These are phyloP conservation scores for Clarias gariepinus DNA, from an alignment of 2,113 vertebrate species.

Conservation along the genomic window DNA sequence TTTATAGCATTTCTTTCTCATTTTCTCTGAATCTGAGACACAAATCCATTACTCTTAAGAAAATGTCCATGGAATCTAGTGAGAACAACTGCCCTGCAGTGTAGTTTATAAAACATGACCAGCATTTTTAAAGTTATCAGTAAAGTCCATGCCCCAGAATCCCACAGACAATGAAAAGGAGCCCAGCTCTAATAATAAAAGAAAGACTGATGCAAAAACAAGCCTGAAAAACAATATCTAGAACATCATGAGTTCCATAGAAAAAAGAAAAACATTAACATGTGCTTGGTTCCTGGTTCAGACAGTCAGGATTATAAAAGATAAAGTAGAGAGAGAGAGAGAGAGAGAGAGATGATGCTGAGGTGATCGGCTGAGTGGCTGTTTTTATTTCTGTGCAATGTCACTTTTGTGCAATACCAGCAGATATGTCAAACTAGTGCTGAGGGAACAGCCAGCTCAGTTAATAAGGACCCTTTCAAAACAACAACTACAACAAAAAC, in stretches of 20 bases:
- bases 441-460: slow-evolving; percentile 37
- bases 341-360: slow-evolving; percentile 4
- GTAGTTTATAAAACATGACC: slow-evolving; percentile 73
- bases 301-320: slow-evolving; percentile 35
- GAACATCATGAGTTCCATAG: slow-evolving; percentile 47
- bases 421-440: slow-evolving; percentile 41
- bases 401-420: slow-evolving; percentile 55
- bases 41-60: slow-evolving; percentile 50
- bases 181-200: slow-evolving; percentile 82
- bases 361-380: slow-evolving; percentile 41
- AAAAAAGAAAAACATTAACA: slow-evolving; percentile 26
- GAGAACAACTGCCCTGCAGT: slow-evolving; percentile 74
- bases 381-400: slow-evolving; percentile 49
- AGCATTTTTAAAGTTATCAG: slow-evolving; percentile 66
- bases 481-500: background rate
- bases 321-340: background rate
- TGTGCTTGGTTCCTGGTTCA: slow-evolving; percentile 67
- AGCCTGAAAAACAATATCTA: slow-evolving; percentile 56
- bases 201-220: slow-evolving; percentile 59
- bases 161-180: slow-evolving; percentile 64
- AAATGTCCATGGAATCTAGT: slow-evolving; percentile 51
- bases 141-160: slow-evolving; percentile 51
- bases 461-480: slow-evolving; percentile 38
- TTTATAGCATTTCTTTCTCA: slow-evolving; percentile 44
- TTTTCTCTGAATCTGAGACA: slow-evolving; percentile 48